phyloP scores from a whole-genome alignment of 2,797 vertebrate species.

The Enteromius fasciolatus region DNA sequence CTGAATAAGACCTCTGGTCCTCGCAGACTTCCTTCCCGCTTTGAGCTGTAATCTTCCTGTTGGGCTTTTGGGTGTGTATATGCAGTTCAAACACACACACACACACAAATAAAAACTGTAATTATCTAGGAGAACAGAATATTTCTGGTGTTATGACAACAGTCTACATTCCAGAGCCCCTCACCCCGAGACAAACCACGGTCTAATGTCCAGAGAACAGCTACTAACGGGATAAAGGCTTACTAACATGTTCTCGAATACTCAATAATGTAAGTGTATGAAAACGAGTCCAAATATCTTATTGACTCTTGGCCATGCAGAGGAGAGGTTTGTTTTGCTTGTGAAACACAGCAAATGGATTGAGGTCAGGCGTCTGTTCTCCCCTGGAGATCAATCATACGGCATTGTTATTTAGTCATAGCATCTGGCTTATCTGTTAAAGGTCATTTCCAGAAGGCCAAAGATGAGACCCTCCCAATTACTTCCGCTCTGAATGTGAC shows the following conservation, averaged over 20 bases:
- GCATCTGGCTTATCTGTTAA: conserved; percentile 48
- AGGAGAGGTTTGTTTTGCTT: conserved; percentile 44
- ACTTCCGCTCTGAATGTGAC: conserved; percentile 27
- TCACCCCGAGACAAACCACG: conserved; percentile 21
- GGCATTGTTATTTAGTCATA: conserved; percentile 48
- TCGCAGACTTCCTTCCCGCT: conserved; percentile 44
- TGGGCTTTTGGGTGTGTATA: conserved; percentile 38
- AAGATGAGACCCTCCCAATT: conserved; percentile 40
- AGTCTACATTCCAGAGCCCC: conserved; percentile 43
- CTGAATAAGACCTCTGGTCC: conserved; percentile 49
- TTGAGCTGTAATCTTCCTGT: conserved; percentile 42
- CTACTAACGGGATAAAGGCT: background rate
- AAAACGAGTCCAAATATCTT: background rate
- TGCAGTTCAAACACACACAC: conserved; percentile 47
- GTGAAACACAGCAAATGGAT: conserved; percentile 24
- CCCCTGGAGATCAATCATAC: conserved; percentile 52
- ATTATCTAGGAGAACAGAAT: conserved; percentile 30
- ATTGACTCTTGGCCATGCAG: background rate
- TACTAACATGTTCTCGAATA: background rate
- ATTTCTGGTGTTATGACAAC: conserved; percentile 45
- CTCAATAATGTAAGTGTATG: background rate
- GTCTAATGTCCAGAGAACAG: conserved; percentile 15
- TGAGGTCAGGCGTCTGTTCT: conserved; percentile 41
- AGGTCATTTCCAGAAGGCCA: conserved; percentile 50
- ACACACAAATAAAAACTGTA: conserved; percentile 30